Conservation (phyloP, 2,113 vertebrate species). For the Caretta caretta region DNA sequence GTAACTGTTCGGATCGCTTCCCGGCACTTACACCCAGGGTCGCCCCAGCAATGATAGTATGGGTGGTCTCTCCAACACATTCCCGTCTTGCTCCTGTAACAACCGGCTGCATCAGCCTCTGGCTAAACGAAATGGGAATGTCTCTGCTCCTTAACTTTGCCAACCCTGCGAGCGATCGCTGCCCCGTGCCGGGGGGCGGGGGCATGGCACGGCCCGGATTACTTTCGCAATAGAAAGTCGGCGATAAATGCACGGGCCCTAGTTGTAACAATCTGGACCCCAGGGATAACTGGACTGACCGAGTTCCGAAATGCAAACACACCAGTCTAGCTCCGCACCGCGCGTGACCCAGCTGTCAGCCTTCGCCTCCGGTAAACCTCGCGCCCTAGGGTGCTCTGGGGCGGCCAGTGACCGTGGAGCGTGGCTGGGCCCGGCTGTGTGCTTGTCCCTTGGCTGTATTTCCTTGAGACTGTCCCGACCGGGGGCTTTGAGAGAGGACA, state of each 20-base stretch:
- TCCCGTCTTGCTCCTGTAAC: not conserved
- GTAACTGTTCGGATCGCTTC: no score
- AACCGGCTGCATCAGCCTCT: not conserved
- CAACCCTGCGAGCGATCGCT: no score
- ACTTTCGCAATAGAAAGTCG: not conserved
- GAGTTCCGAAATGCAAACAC: not conserved
- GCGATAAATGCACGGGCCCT: no score
- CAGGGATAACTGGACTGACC: no score
- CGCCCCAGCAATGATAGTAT: not conserved
- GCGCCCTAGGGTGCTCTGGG: not conserved
- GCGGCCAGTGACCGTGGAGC: not conserved
- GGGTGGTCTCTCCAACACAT: not conserved
- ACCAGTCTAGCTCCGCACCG: fast-evolving
- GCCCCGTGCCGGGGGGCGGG: no score
- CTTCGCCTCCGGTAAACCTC: not conserved
- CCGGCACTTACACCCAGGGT: no score
- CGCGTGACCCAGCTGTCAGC: not conserved
- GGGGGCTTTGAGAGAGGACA: not conserved
- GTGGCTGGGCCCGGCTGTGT: not conserved
- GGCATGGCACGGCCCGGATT: no score
- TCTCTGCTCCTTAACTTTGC: not conserved
- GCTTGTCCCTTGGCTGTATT: fast-evolving
- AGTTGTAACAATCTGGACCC: no score
- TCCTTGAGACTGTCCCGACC: fast-evolving
- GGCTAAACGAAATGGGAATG: no score